Conservation (phyloP, 2,888 invertebrate genomes). For the Aphrophora alni region DNA sequence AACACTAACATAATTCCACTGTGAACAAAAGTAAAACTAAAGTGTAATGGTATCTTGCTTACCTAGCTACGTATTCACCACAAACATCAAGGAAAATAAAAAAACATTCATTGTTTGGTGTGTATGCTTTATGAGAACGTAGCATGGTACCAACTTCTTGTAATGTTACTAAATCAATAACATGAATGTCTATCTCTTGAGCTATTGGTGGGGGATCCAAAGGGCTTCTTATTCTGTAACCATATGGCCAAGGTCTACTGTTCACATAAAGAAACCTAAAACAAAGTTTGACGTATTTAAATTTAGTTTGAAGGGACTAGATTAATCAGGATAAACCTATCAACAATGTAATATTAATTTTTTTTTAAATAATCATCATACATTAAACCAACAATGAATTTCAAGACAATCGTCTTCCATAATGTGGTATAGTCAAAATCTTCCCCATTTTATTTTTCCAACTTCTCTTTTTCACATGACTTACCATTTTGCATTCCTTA, state of each 20-base stretch:
- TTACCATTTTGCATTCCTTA: too few relatives aligned
- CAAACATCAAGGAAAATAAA: conserved; percentile 86
- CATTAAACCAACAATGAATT: too few relatives aligned
- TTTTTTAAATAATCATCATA: too few relatives aligned
- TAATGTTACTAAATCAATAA: conserved; percentile 79
- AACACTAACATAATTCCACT: too few relatives aligned
- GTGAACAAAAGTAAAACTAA: too few relatives aligned
- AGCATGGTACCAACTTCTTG: conserved; percentile 79
- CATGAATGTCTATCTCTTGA: conserved; percentile 86
- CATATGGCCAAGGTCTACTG: conserved; percentile 81
- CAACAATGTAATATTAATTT: too few relatives aligned
- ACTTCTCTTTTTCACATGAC: too few relatives aligned
- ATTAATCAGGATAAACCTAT: too few relatives aligned
- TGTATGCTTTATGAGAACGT: conserved; percentile 80
- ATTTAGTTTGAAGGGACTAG: not conserved
- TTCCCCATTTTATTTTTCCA: too few relatives aligned
- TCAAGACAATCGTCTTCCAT: too few relatives aligned
- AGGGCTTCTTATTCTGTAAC: conserved; percentile 75
- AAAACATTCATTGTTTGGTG: conserved; percentile 84
- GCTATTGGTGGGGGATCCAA: conserved; percentile 83
- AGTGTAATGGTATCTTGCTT: conserved; percentile 42
- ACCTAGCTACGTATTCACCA: conserved; percentile 84
- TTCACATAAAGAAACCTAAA: conserved; percentile 80
- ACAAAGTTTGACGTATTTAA: conserved; percentile 37
- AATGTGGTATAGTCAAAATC: too few relatives aligned